Evolutionary conservation across 2,888 invertebrate species (phyloP).

Genomic region (Cremastinae sp.): DNA sequence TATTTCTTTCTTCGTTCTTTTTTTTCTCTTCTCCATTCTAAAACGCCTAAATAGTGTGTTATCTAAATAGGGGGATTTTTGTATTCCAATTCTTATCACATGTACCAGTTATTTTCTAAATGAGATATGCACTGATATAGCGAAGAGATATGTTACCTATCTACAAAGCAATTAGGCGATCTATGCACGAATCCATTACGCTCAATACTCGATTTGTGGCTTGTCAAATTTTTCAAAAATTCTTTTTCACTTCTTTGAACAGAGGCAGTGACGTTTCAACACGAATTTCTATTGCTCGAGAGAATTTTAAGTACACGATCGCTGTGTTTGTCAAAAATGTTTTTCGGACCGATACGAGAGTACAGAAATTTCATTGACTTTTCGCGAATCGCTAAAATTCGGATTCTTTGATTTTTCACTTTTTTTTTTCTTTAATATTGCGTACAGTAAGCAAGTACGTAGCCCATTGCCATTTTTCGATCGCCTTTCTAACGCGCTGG

Average conservation of each 20-base stretch:
- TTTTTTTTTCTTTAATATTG: conserved; percentile 4
- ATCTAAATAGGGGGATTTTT: conserved; percentile 17
- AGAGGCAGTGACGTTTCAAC: conserved; percentile 58
- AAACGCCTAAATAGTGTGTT: conserved; percentile 31
- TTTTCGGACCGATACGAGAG: conserved; percentile 23
- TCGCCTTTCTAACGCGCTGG: conserved; percentile 3
- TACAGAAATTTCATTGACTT: conserved; percentile 12
- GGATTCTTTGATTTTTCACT: neutral
- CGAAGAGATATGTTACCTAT: conserved; percentile 65
- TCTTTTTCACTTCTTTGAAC: conserved; percentile 30
- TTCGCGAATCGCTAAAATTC: conserved; percentile 7
- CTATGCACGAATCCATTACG: conserved; percentile 44
- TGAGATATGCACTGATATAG: conserved; percentile 65
- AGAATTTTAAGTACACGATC: conserved; percentile 46
- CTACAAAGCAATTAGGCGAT: conserved; percentile 64
- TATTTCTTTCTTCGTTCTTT: conserved; percentile 17
- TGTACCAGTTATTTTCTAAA: conserved; percentile 60
- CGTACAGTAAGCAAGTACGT: conserved; percentile 15
- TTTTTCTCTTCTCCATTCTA: conserved; percentile 7
- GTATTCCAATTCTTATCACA: conserved; percentile 53
- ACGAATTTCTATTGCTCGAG: conserved; percentile 16
- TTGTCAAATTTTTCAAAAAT: conserved; percentile 25
- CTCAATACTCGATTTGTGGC: conserved; percentile 14
- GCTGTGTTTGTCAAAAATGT: conserved; percentile 13
- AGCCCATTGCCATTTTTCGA: neutral